Base-by-base conservation (phyloP, 2,888 invertebrate species). In the Rotaria magnacalcarata region DNA sequence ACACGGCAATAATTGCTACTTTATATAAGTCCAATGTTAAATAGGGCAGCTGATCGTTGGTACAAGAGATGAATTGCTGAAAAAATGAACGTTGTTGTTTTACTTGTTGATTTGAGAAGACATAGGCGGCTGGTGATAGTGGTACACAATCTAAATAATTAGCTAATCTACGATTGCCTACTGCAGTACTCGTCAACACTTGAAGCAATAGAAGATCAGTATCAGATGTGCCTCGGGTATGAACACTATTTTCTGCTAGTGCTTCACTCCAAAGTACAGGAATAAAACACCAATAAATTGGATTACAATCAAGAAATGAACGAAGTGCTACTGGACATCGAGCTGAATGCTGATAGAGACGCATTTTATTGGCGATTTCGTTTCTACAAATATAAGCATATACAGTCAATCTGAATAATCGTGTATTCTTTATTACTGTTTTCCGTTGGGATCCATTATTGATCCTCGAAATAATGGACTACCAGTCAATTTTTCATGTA, bases 311-410 rank as follows among this genome's bases (percentile, higher is more conserved):
- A 1, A 80, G 47, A 80, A 80, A 80, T 43, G n/a, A 21, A n/a
- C 43, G 43, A 21, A 80, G 43, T 47, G 80, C 80, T 11, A n/a
- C 11, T 24, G 80, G 47, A 47, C 43, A 80, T 47, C 80, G 80
- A 24, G 80, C 47, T 24, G 80, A 19, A 47, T 80, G 80, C 34
- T 24, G 80, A 80, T 80, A 80, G 10, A 80, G 80, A 80, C 80
- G 80, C 80, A 80, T 80, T n/a, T 47, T 24, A 24, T 47, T 47
- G 0, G 47, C 47, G 21, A 6, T 43, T 80, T 80, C 80, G 3
- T 47, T 21, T 8, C 80, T 80, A 47, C 52, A 16, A 34, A 34
- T 34, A 34, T 34, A 34, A 34, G 2, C 34, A 34, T 34, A 34
- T 34, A 34, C 34, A 34, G 2, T 34, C 34, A 34, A 34, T 34